These are phyloP conservation scores for Eristalis arbustorum DNA, from an alignment of 2,888 invertebrate species.

Conservation along the genomic window DNA sequence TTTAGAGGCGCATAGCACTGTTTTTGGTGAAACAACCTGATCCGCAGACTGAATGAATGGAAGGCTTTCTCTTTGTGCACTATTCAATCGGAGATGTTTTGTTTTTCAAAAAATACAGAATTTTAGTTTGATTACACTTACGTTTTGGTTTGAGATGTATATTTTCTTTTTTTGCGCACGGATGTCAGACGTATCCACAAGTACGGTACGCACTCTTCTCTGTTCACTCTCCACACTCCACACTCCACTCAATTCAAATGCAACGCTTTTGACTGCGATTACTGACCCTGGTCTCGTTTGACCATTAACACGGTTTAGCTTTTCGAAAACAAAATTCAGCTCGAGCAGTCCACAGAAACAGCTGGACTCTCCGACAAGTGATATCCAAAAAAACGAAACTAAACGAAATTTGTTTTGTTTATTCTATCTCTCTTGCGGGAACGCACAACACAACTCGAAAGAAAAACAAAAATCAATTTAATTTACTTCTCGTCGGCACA, in stretches of 20 bases:
- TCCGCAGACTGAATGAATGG: background rate
- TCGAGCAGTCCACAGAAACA: slow-evolving; percentile 1
- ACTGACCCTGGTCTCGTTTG: slow-evolving; percentile 66
- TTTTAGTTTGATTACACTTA: slow-evolving; percentile 32
- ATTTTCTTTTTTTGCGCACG: background rate
- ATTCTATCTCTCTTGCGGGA: slow-evolving; percentile 11
- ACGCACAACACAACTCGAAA: slow-evolving; percentile 24
- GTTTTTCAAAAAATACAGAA: background rate
- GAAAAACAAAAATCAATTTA: background rate
- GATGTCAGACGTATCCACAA: slow-evolving; percentile 52
- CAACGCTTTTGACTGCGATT: slow-evolving; percentile 31
- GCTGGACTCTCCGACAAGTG: slow-evolving; percentile 9
- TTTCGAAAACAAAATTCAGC: background rate
- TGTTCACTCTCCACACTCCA: slow-evolving; percentile 10
- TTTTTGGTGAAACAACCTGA: background rate
- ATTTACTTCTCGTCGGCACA: slow-evolving; percentile 11
- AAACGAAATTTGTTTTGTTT: slow-evolving; percentile 39
- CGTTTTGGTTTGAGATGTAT: slow-evolving; percentile 30
- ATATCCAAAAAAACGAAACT: slow-evolving; percentile 12
- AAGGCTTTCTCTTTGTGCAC: slow-evolving; percentile 35
- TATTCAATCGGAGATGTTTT: slow-evolving; percentile 30
- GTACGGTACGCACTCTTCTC: slow-evolving; percentile 34
- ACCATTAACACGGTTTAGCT: slow-evolving; percentile 56
- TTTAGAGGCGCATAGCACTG: background rate
- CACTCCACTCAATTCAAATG: slow-evolving; percentile 19